phyloP scores from a whole-genome alignment of 2,113 vertebrate genomes.

The Prolemur simus region DNA sequence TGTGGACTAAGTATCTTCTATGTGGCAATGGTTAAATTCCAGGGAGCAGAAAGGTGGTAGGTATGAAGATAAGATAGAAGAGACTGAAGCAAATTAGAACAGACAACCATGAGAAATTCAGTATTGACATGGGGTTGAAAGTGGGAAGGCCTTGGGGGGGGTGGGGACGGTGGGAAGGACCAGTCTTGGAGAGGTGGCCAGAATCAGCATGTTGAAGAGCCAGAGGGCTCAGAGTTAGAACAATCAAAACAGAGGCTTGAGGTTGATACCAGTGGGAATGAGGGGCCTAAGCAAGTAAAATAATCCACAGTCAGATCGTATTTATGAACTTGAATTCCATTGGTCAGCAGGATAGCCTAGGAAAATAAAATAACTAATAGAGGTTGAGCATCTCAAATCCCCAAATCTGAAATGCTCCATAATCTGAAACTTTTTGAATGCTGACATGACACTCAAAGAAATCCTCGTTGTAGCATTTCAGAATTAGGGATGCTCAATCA shows the following conservation, averaged over 20 bases:
- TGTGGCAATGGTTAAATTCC: constrained; percentile 17
- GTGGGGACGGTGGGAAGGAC: not conserved
- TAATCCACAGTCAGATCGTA: not conserved
- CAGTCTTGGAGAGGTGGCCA: not conserved
- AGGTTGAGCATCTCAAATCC: not conserved
- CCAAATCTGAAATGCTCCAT: not conserved
- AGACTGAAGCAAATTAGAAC: not conserved
- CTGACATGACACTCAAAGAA: not conserved
- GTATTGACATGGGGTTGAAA: not conserved
- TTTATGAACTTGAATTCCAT: not conserved
- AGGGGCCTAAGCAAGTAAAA: not conserved
- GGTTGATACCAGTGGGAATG: not conserved
- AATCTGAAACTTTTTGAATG: not conserved
- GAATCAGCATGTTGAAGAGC: not conserved
- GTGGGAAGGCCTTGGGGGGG: not conserved
- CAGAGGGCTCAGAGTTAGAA: not conserved
- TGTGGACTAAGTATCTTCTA: not conserved
- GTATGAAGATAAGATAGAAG: not conserved
- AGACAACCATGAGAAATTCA: not conserved
- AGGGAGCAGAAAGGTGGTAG: constrained; percentile 1
- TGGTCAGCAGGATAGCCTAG: not conserved
- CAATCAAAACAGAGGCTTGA: not conserved
- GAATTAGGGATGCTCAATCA: not conserved
- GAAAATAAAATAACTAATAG: not conserved
- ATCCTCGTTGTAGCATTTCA: not conserved